A percentile compares a stretch with the other conserved stretches of the same genome.
phyloP scores from a whole-genome alignment of 2,888 invertebrate genomes.

The Ophion costatus region DNA sequence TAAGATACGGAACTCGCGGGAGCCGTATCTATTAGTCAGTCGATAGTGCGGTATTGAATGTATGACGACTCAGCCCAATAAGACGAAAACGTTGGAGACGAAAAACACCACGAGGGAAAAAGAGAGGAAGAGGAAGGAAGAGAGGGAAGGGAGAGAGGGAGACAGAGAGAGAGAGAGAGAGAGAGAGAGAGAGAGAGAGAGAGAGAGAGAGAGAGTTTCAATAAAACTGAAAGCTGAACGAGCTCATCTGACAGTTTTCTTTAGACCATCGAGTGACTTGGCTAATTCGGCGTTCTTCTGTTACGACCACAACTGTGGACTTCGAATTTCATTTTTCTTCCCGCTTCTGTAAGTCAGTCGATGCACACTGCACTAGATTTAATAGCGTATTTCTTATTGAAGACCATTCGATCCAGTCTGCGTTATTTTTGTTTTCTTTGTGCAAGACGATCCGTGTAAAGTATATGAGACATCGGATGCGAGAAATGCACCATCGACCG shows the following conservation, averaged over 20 bases:
- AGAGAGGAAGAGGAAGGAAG: neutral
- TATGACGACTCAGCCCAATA: conserved; percentile 37
- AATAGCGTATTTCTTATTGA: neutral
- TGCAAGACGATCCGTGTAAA: no score
- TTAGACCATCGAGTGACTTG: conserved; percentile 17
- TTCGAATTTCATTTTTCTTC: neutral
- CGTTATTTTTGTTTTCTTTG: neutral
- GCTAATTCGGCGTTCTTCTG: neutral
- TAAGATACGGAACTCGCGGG: conserved; percentile 48
- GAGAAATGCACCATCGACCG: neutral
- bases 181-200: neutral
- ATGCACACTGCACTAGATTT: neutral
- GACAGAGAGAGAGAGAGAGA: conserved; percentile 10
- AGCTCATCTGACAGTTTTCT: conserved; percentile 47
- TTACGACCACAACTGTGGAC: neutral
- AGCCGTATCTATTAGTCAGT: conserved; percentile 52
- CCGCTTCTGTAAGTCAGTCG: conserved; percentile 30
- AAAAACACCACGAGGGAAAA: neutral
- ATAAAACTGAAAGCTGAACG: conserved; percentile 52
- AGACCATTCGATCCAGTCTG: neutral
- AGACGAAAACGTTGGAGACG: neutral
- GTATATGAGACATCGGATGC: neutral
- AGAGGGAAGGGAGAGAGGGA: conserved; percentile 6
- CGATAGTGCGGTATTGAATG: conserved; percentile 39
- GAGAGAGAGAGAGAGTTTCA: conserved; percentile 20